Percentiles rank a stretch among this genome's conserved stretches.
Evolutionary conservation across 2,113 vertebrate genomes (phyloP).

Genomic region (Sylvia atricapilla): DNA sequence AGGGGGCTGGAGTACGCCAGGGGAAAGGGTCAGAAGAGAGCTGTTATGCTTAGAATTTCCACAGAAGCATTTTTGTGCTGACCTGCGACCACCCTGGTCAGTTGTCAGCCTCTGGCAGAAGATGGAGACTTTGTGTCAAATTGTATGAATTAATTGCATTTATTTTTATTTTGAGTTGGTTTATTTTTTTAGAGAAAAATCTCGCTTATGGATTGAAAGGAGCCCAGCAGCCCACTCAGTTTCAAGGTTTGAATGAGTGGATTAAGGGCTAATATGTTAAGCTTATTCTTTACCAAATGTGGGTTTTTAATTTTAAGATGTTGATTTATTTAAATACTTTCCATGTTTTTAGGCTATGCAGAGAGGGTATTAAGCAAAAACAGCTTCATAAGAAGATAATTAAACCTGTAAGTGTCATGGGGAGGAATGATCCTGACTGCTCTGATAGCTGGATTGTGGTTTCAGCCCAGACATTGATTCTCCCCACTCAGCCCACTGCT

Average conservation of each 20-base stretch:
- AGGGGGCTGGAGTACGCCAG: fast-evolving
- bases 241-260: not conserved
- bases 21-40: not conserved
- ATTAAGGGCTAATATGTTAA: not conserved
- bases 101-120: not conserved
- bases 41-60: not conserved
- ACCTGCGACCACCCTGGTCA: not conserved
- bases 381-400: not conserved
- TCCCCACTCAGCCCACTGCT: not conserved
- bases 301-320: fast-evolving
- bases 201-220: not conserved
- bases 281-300: not conserved
- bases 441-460: not conserved
- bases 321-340: not conserved
- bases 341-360: not conserved
- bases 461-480: not conserved
- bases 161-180: not conserved
- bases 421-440: not conserved
- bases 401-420: not conserved
- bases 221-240: not conserved
- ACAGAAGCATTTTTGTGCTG: not conserved
- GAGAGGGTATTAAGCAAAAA: not conserved
- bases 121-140: not conserved
- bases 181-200: not conserved
- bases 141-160: not conserved